Conservation (phyloP, 2,113 vertebrate genomes). For the Scomber colias region DNA sequence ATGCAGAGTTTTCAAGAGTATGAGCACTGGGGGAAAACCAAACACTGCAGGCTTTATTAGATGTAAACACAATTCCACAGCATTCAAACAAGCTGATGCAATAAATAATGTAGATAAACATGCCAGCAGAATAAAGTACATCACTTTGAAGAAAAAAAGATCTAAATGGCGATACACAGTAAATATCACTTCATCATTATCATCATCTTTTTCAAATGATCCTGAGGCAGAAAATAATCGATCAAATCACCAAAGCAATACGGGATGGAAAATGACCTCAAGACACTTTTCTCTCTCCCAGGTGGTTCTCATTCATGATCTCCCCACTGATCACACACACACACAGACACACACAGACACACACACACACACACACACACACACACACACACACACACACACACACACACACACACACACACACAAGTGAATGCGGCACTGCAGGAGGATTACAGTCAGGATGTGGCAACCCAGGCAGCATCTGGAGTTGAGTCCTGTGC, state of each 20-base stretch:
- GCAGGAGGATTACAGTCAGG: slow-evolving; percentile 68
- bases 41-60: slow-evolving; percentile 62
- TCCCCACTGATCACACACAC: slow-evolving; percentile 4
- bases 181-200: slow-evolving; percentile 20
- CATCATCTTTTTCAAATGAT: slow-evolving; percentile 17
- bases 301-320: slow-evolving; percentile 74
- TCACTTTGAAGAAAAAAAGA: slow-evolving; percentile 23
- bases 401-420: neutral
- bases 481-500: slow-evolving; percentile 65
- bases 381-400: neutral
- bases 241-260: slow-evolving; percentile 42
- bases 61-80: slow-evolving; percentile 54
- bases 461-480: slow-evolving; percentile 73
- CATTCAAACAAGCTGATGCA: slow-evolving; percentile 51
- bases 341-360: slow-evolving; percentile 2
- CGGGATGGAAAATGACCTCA: slow-evolving; percentile 60
- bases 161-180: slow-evolving; percentile 39
- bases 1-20: slow-evolving; percentile 32
- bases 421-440: slow-evolving; percentile 35
- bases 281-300: slow-evolving; percentile 54
- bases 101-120: slow-evolving; percentile 65
- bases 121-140: neutral
- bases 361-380: slow-evolving; percentile 4
- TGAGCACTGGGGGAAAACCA: slow-evolving; percentile 37
- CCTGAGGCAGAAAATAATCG: slow-evolving; percentile 9